Conservation (phyloP, 1,140 invertebrate genomes). For the Lepeophtheirus salmonis region DNA sequence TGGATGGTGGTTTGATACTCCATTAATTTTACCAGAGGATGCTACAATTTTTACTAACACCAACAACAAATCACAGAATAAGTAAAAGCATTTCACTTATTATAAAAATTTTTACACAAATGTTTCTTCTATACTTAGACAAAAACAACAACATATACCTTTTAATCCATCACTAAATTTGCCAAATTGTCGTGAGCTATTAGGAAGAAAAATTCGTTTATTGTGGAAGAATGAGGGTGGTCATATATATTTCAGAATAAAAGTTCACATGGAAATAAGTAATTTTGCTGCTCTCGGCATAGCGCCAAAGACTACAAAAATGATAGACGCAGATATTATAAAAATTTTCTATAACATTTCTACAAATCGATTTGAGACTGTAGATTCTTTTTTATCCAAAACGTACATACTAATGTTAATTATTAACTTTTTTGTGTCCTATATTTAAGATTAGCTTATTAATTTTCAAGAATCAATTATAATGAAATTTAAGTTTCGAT, state of each 20-base stretch:
- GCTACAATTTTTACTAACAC: background rate
- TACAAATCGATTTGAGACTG: background rate
- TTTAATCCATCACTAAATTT: background rate
- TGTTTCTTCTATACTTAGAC: background rate
- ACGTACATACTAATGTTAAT: too few species aligned
- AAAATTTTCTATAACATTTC: background rate
- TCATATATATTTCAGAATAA: conserved; percentile 1
- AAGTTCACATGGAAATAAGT: conserved; percentile 2
- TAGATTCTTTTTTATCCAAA: background rate
- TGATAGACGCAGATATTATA: background rate
- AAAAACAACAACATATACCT: background rate
- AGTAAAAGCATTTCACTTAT: background rate
- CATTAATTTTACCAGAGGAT: background rate
- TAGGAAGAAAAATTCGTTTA: conserved; percentile 1
- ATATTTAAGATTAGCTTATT: too few species aligned
- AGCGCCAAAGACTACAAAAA: background rate
- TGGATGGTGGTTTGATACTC: conserved; percentile 4
- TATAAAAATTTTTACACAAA: background rate
- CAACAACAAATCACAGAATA: background rate
- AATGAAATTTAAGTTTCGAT: too few species aligned
- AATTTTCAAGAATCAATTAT: too few species aligned
- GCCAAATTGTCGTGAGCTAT: background rate
- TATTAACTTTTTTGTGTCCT: too few species aligned
- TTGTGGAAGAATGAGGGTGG: background rate
- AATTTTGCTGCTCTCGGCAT: background rate